phyloP scores from a whole-genome alignment of 23 tunicate species.

The Styela plicata region DNA sequence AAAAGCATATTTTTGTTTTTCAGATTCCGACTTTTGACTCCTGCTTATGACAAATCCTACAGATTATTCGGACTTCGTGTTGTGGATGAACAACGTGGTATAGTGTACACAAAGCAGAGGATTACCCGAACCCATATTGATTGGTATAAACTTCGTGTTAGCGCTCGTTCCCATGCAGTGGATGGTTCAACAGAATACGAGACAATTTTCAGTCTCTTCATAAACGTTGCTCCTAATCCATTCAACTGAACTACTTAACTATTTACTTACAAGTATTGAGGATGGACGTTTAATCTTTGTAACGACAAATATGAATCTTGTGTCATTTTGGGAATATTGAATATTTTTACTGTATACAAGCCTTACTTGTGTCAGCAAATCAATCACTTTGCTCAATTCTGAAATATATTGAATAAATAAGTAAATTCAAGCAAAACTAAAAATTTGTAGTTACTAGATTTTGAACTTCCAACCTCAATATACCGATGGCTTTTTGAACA shows the following conservation, averaged over 20 bases:
- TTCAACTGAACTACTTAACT: not conserved
- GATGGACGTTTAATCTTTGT: no score
- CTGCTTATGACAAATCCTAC: conserved; percentile 1
- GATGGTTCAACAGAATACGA: conserved; percentile 18
- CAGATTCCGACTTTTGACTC: conserved; percentile 27
- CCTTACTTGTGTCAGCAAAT: no score
- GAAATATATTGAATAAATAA: no score
- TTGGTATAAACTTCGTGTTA: conserved; percentile 27
- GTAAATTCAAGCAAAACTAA: no score
- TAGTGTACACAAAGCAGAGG: conserved; percentile 10
- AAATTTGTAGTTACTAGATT: no score
- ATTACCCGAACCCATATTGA: conserved; percentile 1
- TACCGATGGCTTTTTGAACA: no score
- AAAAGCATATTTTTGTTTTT: not conserved
- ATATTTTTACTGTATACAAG: no score
- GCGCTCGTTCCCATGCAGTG: not conserved
- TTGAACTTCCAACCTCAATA: no score
- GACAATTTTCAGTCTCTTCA: conserved; percentile 32
- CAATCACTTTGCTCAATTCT: no score
- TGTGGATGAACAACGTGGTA: conserved; percentile 16
- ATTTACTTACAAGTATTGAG: no score
- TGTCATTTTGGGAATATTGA: no score
- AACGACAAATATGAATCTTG: no score
- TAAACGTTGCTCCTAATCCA: conserved; percentile 34
- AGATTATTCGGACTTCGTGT: conserved; percentile 27